A percentile compares a stretch with the other conserved stretches of the same genome.
These are phyloP conservation scores for Crioceris asparagi DNA, from an alignment of 2,888 invertebrate species.

Conservation along the genomic window DNA sequence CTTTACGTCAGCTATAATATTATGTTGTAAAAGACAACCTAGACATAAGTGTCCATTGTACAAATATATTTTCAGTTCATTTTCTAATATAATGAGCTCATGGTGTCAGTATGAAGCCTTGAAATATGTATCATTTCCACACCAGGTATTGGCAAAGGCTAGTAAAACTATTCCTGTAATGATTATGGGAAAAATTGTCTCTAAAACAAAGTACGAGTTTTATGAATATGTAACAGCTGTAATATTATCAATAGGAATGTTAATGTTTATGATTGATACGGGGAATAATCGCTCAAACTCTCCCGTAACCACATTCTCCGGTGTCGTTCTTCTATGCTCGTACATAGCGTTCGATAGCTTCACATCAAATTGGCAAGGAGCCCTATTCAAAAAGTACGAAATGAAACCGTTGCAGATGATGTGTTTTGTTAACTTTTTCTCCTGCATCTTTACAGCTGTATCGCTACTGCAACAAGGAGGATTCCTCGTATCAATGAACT, in stretches of 20 bases:
- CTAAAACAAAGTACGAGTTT: slow-evolving; percentile 72
- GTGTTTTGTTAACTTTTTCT: slow-evolving; percentile 93
- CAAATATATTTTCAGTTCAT: slow-evolving; percentile 90
- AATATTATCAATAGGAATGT: slow-evolving; percentile 86
- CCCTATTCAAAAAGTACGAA: slow-evolving; percentile 69
- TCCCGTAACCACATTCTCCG: slow-evolving; percentile 69
- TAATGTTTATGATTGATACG: slow-evolving; percentile 79
- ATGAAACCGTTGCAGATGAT: slow-evolving; percentile 86
- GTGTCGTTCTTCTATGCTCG: slow-evolving; percentile 70
- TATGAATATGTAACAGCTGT: slow-evolving; percentile 88
- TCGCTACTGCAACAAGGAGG: slow-evolving; percentile 79
- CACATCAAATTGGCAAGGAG: slow-evolving; percentile 96
- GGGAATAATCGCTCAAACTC: slow-evolving; percentile 48
- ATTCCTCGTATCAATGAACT: slow-evolving; percentile 58
- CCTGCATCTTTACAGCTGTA: slow-evolving; percentile 76
- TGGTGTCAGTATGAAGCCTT: slow-evolving; percentile 99
- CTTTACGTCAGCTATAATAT: slow-evolving; percentile 53
- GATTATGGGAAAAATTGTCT: slow-evolving; percentile 93
- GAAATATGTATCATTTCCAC: slow-evolving; percentile 96
- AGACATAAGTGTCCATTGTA: slow-evolving; percentile 79
- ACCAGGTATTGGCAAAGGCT: slow-evolving; percentile 94
- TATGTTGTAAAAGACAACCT: slow-evolving; percentile 49
- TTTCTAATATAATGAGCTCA: slow-evolving; percentile 95
- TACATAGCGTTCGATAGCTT: slow-evolving; percentile 96
- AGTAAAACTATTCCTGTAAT: slow-evolving; percentile 97